Evolutionary conservation across 2,888 invertebrate genomes (phyloP).

Genomic region (Emesis furor): DNA sequence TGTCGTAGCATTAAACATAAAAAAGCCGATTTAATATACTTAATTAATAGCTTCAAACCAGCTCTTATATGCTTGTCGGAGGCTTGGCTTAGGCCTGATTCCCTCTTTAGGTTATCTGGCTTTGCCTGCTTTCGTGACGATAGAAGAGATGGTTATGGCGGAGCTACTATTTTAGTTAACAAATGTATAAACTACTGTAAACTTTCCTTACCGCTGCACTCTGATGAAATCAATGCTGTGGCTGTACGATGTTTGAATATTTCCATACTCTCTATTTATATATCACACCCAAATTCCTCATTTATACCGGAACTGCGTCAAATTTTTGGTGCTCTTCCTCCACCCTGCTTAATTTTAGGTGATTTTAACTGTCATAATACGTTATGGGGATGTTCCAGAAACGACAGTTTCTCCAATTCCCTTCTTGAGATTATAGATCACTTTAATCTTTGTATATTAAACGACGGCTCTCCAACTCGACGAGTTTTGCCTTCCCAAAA

Average conservation of each 20-base stretch:
- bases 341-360: slow-evolving; percentile 41
- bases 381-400: slow-evolving; percentile 53
- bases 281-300: slow-evolving; percentile 51
- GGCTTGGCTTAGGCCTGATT: background rate
- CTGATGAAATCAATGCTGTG: background rate
- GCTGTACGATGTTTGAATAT: slow-evolving; percentile 32
- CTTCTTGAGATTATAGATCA: slow-evolving; percentile 62
- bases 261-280: slow-evolving; percentile 56
- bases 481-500: slow-evolving; percentile 47
- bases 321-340: slow-evolving; percentile 33
- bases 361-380: slow-evolving; percentile 56
- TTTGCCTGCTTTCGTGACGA: background rate
- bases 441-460: slow-evolving; percentile 56
- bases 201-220: background rate
- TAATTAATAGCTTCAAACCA: background rate
- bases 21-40: background rate
- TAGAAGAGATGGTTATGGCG: background rate
- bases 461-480: slow-evolving; percentile 68
- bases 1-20: background rate
- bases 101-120: background rate
- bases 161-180: background rate
- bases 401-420: slow-evolving; percentile 26
- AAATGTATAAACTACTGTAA: background rate
- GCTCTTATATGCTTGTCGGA: background rate
- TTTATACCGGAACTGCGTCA: slow-evolving; percentile 28